phyloP scores from a whole-genome alignment of 2,888 invertebrate species.

The Tipula unca region DNA sequence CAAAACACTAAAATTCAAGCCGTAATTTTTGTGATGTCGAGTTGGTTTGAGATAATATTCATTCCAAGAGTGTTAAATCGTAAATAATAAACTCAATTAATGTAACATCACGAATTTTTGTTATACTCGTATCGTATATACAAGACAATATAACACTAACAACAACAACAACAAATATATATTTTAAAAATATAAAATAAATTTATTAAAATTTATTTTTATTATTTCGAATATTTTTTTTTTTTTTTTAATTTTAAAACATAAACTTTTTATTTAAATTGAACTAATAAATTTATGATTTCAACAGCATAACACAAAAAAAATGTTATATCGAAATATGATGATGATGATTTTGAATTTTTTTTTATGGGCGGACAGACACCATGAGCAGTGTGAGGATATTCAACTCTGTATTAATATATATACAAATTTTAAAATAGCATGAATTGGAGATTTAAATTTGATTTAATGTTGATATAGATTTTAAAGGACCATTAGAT shows the following conservation, averaged over 20 bases:
- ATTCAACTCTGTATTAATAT: too few relatives aligned
- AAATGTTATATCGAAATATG: not conserved
- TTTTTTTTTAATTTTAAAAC: not conserved
- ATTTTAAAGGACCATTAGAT: too few relatives aligned
- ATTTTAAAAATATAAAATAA: not conserved
- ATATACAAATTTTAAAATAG: too few relatives aligned
- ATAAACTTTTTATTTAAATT: conserved; percentile 8
- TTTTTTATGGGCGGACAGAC: not conserved
- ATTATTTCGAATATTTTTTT: not conserved
- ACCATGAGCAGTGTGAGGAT: not conserved
- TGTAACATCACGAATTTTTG: not conserved
- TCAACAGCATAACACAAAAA: not conserved
- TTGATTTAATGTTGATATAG: too few relatives aligned
- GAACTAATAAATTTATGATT: conserved; percentile 14
- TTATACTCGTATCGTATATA: not conserved
- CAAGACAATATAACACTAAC: not conserved
- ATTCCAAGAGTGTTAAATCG: not conserved
- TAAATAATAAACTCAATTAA: conserved; percentile 4
- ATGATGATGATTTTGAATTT: not conserved
- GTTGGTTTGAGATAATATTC: not conserved
- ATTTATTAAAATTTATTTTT: not conserved
- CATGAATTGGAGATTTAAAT: too few relatives aligned
- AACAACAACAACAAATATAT: not conserved
- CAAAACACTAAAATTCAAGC: too few relatives aligned
- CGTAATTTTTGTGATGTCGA: not conserved